These are phyloP conservation scores for Sebastolobus altivelis DNA, from an alignment of 2,797 vertebrate genomes.

Conservation along the genomic window DNA sequence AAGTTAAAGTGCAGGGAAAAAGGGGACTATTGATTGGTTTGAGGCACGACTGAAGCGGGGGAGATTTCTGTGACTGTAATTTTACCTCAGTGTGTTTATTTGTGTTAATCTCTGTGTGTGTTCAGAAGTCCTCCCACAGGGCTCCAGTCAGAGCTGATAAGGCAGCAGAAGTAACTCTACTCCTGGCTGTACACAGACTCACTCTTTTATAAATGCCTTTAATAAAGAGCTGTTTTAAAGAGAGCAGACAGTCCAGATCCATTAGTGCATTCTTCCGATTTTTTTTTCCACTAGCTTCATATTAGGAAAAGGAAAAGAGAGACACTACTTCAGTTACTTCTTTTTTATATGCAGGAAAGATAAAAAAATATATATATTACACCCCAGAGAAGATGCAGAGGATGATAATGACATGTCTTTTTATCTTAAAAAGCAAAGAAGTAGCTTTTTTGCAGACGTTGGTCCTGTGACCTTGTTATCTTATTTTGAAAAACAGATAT, in stretches of 20 bases:
- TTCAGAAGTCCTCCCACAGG: background rate
- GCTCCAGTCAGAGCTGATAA: background rate
- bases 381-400: background rate
- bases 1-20: constrained; percentile 19
- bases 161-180: background rate
- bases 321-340: background rate
- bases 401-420: background rate
- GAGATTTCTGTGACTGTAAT: background rate
- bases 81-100: constrained; percentile 9
- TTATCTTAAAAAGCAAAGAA: background rate
- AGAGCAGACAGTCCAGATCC: background rate
- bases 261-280: background rate
- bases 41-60: background rate
- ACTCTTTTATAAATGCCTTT: constrained; percentile 26
- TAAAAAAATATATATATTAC: background rate
- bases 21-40: constrained; percentile 31
- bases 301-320: background rate
- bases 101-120: background rate
- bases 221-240: constrained; percentile 47
- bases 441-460: background rate
- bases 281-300: background rate
- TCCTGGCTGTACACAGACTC: background rate
- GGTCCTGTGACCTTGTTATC: background rate
- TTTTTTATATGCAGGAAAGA: background rate
- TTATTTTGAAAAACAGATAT: background rate